Base-by-base conservation (phyloP, 2,888 invertebrate species). In the Dysmachus trigonus region DNA sequence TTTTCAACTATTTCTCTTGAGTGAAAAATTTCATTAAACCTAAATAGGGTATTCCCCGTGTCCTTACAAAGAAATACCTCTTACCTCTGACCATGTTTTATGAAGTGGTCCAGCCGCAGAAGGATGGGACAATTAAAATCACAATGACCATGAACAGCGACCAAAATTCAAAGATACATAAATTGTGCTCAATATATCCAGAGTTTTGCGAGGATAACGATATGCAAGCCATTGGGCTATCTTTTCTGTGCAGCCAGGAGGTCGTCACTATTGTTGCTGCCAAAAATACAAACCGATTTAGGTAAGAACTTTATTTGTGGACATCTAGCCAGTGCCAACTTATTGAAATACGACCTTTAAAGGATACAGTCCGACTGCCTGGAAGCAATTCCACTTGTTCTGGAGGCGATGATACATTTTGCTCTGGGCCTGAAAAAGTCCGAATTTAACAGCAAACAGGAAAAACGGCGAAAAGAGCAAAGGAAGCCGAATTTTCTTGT, bases 281-380 rank as follows among this genome's bases (percentile, higher is more conserved):
- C n/a, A 92, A 92, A 88, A 87, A 83, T 79, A 91, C 92, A 13
- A 91, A 91, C 89, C 90, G 92, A 30, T 87, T 91, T 41, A 89
- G 91, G 91, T 91, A 88, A 76, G 38, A 41, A 30, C 72, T 73
- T 83, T 73, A 41, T 84, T 79, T 47, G 31, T 77, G 41, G 31
- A 18, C 62, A 22, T 62, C 71, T 8, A 73, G 15, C 13, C n/a
- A 71, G 79, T 76, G 76, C 41, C 27, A 62, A 35, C 15, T 41
- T 79, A 53, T 83, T 74, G 47, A 81, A 79, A 81, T 86, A 76
- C 77, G 76, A 71, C 72, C 77, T 84, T 76, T 73, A 85, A 87
- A 91, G 92, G 88, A 89, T 92, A 33, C 92, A 92, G 89, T 91
- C 92, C 30, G 91, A 92, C 87, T 88, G 88, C 85, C 89, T 92